Evolutionary conservation across 2,797 vertebrate genomes (phyloP).

Genomic region (Malacoraja senta): DNA sequence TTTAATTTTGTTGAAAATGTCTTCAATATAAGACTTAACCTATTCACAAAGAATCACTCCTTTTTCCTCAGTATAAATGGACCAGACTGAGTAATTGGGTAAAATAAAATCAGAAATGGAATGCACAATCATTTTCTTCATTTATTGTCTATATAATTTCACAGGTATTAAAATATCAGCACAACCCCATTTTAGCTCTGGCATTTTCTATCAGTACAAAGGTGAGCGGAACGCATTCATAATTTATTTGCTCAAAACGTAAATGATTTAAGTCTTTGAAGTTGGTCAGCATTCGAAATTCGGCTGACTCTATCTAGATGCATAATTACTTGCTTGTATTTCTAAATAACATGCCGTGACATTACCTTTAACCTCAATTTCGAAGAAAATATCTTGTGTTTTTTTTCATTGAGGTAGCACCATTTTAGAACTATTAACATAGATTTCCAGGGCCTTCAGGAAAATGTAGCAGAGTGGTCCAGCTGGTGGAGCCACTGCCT

Average conservation of each 20-base stretch:
- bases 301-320: not conserved
- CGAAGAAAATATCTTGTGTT: not conserved
- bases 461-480: too few species aligned
- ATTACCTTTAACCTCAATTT: slow-evolving; percentile 19
- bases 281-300: not conserved
- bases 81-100: not conserved
- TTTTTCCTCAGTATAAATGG: not conserved
- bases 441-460: not conserved
- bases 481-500: too few species aligned
- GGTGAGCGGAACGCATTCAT: not conserved
- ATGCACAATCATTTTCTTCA: not conserved
- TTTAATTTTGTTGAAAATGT: not conserved
- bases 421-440: not conserved
- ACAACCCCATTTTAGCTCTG: slow-evolving; percentile 27
- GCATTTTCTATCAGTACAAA: slow-evolving; percentile 6
- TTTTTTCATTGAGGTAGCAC: not conserved
- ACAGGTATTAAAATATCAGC: not conserved
- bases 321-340: not conserved
- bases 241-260: slow-evolving; percentile 9
- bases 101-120: not conserved
- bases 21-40: not conserved
- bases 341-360: not conserved
- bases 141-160: not conserved
- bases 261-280: not conserved
- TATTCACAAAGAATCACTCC: not conserved